A percentile compares a stretch with the other conserved stretches of the same genome.
phyloP scores from a whole-genome alignment of 2,797 vertebrate genomes.

The Rhincodon typus region DNA sequence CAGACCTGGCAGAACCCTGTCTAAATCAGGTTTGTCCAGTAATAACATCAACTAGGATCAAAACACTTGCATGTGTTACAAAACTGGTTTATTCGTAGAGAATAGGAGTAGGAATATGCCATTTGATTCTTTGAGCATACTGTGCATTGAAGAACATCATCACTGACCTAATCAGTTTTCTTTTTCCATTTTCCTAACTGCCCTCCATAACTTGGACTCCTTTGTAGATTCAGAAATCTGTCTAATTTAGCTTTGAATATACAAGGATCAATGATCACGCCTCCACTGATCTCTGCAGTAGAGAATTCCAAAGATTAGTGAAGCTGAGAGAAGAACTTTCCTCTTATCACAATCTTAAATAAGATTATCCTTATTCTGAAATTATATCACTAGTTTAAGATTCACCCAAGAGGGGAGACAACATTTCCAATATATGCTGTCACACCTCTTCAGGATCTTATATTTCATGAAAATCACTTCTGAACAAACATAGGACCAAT shows the following conservation, averaged over 20 bases:
- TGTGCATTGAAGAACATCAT: background rate
- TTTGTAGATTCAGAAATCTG: background rate
- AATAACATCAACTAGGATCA: no score
- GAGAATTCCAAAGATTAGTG: background rate
- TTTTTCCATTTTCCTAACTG: background rate
- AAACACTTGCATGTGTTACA: background rate
- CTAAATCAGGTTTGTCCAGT: no score
- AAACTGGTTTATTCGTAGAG: background rate
- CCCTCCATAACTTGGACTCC: background rate
- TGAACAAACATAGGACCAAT: background rate
- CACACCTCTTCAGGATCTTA: background rate
- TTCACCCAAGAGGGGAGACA: background rate
- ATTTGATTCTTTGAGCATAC: background rate
- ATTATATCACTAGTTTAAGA: background rate
- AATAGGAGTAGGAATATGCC: background rate
- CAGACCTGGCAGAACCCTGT: no score
- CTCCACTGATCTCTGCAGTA: background rate
- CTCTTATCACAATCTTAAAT: background rate
- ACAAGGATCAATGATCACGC: background rate
- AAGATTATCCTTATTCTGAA: background rate
- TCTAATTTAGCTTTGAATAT: background rate
- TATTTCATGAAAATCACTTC: background rate
- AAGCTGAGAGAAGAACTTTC: background rate
- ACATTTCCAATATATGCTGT: background rate
- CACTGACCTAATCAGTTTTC: background rate